These are phyloP conservation scores for Lepidotrigona ventralis DNA, from an alignment of 1,140 invertebrate species.

Conservation along the genomic window DNA sequence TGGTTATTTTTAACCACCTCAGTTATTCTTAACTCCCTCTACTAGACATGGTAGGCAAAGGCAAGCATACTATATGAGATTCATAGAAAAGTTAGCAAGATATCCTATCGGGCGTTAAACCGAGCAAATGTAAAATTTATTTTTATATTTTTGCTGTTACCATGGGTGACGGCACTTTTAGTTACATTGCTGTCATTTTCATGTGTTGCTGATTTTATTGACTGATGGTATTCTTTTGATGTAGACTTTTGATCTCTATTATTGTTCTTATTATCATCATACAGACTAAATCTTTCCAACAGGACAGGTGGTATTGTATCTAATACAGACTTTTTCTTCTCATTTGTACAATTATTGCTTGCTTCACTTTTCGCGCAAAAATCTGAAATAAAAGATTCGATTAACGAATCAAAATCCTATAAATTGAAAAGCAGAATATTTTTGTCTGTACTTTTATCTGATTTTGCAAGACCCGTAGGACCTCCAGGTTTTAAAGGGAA, in stretches of 20 bases:
- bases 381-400: slow-evolving; percentile 42
- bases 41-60: slow-evolving; percentile 21
- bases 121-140: slow-evolving; percentile 29
- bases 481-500: slow-evolving; percentile 59
- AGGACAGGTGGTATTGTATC: slow-evolving; percentile 49
- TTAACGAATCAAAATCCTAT: slow-evolving; percentile 10
- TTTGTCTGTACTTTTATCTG: slow-evolving; percentile 67
- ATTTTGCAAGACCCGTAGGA: slow-evolving; percentile 56
- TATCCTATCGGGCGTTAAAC: background rate
- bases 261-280: slow-evolving; percentile 69
- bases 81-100: slow-evolving; percentile 27
- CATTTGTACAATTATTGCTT: slow-evolving; percentile 46
- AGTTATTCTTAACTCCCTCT: slow-evolving; percentile 74
- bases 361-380: slow-evolving; percentile 44
- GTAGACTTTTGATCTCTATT: slow-evolving; percentile 62
- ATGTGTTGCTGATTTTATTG: slow-evolving; percentile 59
- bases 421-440: slow-evolving; percentile 9
- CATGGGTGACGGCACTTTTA: slow-evolving; percentile 59
- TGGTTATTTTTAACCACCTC: slow-evolving; percentile 74
- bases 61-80: slow-evolving; percentile 8
- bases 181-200: slow-evolving; percentile 60
- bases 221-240: slow-evolving; percentile 62
- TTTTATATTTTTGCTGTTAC: slow-evolving; percentile 56
- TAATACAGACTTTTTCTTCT: slow-evolving; percentile 58
- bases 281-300: slow-evolving; percentile 52